phyloP scores from a whole-genome alignment of 2,888 invertebrate genomes.

The Electrophaes corylata region DNA sequence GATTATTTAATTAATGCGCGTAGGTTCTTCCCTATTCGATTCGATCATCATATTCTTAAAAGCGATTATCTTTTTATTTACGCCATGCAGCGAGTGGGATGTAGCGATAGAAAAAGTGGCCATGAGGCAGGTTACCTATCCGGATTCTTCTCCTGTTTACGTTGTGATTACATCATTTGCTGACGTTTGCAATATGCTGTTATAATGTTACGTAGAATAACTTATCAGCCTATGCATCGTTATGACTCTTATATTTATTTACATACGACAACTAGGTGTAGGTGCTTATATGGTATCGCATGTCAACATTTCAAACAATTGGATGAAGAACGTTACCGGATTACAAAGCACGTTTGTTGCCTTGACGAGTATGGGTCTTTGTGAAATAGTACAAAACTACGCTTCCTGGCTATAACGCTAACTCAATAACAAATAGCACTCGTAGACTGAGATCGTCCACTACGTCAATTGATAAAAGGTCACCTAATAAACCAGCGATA shows the following conservation, averaged over 20 bases:
- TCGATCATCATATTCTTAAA: constrained; percentile 55
- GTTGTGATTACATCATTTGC: constrained; percentile 71
- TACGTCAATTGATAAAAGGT: constrained; percentile 68
- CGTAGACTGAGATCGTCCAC: constrained; percentile 52
- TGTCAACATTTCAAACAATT: constrained; percentile 36
- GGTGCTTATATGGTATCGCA: constrained; percentile 9
- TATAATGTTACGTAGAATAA: constrained; percentile 42
- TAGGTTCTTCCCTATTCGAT: constrained; percentile 53
- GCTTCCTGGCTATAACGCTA: constrained; percentile 74
- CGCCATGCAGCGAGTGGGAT: constrained; percentile 56
- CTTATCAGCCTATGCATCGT: constrained; percentile 8
- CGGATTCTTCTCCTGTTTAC: constrained; percentile 71
- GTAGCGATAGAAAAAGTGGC: constrained; percentile 74
- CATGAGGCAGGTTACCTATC: constrained; percentile 72
- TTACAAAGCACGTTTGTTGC: constrained; percentile 56
- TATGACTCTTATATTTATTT: constrained; percentile 3
- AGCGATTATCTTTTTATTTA: constrained; percentile 48
- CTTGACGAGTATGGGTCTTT: constrained; percentile 63
- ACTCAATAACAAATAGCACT: constrained; percentile 68
- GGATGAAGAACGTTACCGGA: constrained; percentile 43
- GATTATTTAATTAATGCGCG: constrained; percentile 54
- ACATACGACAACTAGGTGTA: background rate
- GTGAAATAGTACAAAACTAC: constrained; percentile 53
- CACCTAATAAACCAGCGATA: constrained; percentile 34
- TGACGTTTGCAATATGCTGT: constrained; percentile 67